Evolutionary conservation across 2,888 invertebrate genomes (phyloP), one percentile per base, ranked within the genome.

Genomic region (Ceraclea dissimilis): DNA sequence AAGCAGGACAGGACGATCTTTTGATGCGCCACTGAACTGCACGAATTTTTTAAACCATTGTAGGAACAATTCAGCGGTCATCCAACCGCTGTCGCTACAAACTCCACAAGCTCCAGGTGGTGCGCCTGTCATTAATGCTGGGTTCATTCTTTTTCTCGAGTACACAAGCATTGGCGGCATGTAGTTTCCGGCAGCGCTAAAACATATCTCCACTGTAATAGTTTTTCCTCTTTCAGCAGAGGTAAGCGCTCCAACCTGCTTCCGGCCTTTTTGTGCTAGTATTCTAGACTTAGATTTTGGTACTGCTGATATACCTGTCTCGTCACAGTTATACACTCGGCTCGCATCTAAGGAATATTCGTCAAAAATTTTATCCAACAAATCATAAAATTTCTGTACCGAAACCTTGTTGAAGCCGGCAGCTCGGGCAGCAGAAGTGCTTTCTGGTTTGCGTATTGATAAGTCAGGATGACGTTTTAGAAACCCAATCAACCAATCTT

Each of bases 241-340:
- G 10, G n/a, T 16, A 11, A 44, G 6, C n/a, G 44, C 44, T 11
- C 44, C 44, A 11, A 44, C 44, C n/a, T 44, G 44, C n/a, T 44
- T 44, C n/a, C 44, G 44, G 44, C 44, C 44, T 44, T 44, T 44
- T 44, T 16, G 6, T 11, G 44, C 44, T 44, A 44, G n/a, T 44
- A 44, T 44, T 44, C n/a, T 44, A 11, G 44, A 44, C n/a, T 16
- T 44, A 16, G 44, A 11, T 44, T 44, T 44, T 11, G 44, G 44
- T 44, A 44, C 44, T 44, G n/a, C 44, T 11, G 44, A 44, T 44
- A 44, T 16, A 16, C 44, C 44, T 8, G 44, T 44, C n/a, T 44
- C 44, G 44, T 44, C 44, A 44, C 44, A 44, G n/a, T 44, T 44
- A 44, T 44, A 44, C n/a, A 44, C n/a, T 44, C 44, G 44, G 44